A percentile compares a stretch with the other conserved stretches of the same genome.
These are phyloP conservation scores for Turritopsis dohrnii DNA, from an alignment of 30 jellyfish, hydroid and myxozoan species.

Conservation along the genomic window DNA sequence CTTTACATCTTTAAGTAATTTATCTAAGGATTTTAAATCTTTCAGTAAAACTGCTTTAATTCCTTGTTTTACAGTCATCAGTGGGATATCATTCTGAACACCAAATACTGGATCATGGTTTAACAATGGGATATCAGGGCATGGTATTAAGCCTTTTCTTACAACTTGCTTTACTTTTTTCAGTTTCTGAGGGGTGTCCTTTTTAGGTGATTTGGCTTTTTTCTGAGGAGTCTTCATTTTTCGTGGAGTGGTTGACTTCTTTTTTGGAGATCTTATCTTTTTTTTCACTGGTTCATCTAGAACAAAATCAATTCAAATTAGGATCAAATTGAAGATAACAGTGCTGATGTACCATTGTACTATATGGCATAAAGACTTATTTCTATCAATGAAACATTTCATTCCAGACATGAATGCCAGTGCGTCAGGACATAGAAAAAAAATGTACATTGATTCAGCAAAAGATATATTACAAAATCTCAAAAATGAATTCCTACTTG, in stretches of 20 bases:
- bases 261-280: neutral
- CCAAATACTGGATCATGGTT: constrained; percentile 21
- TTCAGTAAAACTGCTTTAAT: constrained; percentile 2
- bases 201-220: constrained; percentile 1
- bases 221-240: neutral
- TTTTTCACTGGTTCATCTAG: constrained; percentile 3
- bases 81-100: neutral
- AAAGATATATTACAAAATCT: no score
- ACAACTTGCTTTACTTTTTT: neutral
- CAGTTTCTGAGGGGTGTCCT: neutral
- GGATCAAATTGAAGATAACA: no score
- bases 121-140: neutral
- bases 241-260: neutral
- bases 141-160: constrained; percentile 5
- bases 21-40: constrained; percentile 7
- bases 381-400: no score
- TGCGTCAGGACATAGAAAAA: no score
- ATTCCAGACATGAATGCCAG: no score
- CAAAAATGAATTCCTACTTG: no score
- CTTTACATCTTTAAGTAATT: neutral
- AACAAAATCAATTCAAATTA: no score
- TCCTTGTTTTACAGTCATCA: constrained; percentile 1
- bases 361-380: no score
- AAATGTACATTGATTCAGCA: no score
- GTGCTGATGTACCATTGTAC: no score